These are phyloP conservation scores for Eristalinus sepulchralis DNA, from an alignment of 2,888 invertebrate genomes.

Conservation along the genomic window DNA sequence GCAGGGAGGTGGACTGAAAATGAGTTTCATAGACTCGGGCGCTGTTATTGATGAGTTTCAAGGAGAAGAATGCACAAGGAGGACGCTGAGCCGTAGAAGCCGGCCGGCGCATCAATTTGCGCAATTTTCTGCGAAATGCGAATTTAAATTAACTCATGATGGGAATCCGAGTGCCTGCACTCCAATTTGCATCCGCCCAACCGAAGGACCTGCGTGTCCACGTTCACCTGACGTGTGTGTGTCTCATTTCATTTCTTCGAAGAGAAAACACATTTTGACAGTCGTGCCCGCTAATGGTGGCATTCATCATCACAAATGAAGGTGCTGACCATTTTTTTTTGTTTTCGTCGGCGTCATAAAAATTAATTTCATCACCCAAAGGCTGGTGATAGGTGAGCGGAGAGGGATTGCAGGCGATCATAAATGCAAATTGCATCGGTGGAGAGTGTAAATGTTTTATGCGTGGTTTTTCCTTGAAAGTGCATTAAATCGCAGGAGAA, in stretches of 20 bases:
- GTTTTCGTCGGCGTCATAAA: slow-evolving; percentile 18
- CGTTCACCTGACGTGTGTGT: neutral
- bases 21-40: slow-evolving; percentile 40
- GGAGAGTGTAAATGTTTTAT: slow-evolving; percentile 12
- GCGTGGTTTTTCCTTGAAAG: neutral
- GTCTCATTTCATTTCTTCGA: slow-evolving; percentile 1
- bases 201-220: neutral
- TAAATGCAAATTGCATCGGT: slow-evolving; percentile 59
- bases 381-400: neutral
- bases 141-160: slow-evolving; percentile 59
- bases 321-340: too few species aligned
- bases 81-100: neutral
- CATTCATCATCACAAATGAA: slow-evolving; percentile 39
- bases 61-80: slow-evolving; percentile 4
- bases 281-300: slow-evolving; percentile 52
- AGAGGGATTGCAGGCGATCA: slow-evolving; percentile 50
- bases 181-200: slow-evolving; percentile 10
- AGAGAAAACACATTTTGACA: slow-evolving; percentile 47
- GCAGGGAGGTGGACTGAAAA: neutral
- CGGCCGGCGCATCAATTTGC: slow-evolving; percentile 49
- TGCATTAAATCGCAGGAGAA: neutral
- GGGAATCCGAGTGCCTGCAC: slow-evolving; percentile 2
- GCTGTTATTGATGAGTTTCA: slow-evolving; percentile 54
- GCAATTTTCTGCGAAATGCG: slow-evolving; percentile 34
- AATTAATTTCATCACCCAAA: slow-evolving; percentile 57